Percentiles rank a stretch among this genome's conserved stretches.
phyloP scores from a whole-genome alignment of 2,888 invertebrate species.

The Cheiracanthium punctorium region DNA sequence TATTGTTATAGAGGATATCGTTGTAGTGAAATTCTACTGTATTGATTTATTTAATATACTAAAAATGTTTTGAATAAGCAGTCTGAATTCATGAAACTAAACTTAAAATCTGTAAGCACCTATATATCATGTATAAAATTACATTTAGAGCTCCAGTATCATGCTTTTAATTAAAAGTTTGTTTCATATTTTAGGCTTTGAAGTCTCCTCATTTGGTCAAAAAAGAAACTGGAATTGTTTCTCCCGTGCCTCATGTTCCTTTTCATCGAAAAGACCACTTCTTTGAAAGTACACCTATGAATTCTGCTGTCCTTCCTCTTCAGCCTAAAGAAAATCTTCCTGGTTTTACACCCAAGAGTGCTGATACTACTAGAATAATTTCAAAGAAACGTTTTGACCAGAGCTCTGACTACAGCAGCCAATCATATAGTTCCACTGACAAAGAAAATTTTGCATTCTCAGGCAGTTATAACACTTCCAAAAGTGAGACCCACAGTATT shows the following conservation, averaged over 20 bases:
- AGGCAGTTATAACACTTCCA: not conserved
- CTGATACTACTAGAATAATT: not conserved
- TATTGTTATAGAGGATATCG: too few species aligned
- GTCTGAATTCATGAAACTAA: too few species aligned
- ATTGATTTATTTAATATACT: too few species aligned
- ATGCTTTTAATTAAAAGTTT: too few species aligned
- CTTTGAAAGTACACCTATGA: slow-evolving; percentile 55
- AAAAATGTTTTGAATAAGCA: too few species aligned
- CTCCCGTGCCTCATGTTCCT: slow-evolving; percentile 51
- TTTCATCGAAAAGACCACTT: slow-evolving; percentile 45
- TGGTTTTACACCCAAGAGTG: not conserved
- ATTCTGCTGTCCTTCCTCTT: slow-evolving; percentile 23
- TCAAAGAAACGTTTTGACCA: slow-evolving; percentile 29
- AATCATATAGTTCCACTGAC: not conserved
- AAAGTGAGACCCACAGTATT: not conserved
- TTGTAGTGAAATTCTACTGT: too few species aligned
- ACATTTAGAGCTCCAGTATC: too few species aligned
- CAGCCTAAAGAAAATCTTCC: slow-evolving; percentile 8
- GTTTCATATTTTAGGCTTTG: slow-evolving; percentile 26
- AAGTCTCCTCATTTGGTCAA: not conserved
- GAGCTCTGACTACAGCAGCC: slow-evolving; percentile 28
- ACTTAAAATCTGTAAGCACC: too few species aligned
- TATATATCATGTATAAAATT: too few species aligned
- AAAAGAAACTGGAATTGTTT: slow-evolving; percentile 26
- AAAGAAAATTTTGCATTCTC: slow-evolving; percentile 10